phyloP scores from a whole-genome alignment of 2,113 vertebrate species.

The Indri indri region DNA sequence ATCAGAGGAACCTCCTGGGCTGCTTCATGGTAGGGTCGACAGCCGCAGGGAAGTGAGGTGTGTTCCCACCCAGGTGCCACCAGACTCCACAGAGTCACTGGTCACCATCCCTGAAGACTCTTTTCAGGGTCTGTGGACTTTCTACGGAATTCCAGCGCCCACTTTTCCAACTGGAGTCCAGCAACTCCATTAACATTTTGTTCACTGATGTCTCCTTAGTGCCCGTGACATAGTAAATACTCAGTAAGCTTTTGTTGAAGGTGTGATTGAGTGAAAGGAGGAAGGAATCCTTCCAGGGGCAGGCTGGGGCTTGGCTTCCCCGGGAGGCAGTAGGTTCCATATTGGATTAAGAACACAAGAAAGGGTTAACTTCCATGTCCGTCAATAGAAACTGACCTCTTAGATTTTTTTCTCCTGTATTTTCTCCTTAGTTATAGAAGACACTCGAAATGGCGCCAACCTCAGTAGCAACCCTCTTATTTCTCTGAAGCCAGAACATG shows the following conservation, averaged over 20 bases:
- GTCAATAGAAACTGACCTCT: neutral
- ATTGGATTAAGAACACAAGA: neutral
- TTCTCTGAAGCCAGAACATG: neutral
- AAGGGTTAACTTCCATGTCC: neutral
- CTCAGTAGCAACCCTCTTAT: neutral
- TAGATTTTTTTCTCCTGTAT: neutral
- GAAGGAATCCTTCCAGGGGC: neutral
- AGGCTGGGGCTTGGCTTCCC: neutral
- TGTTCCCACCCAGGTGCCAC: neutral
- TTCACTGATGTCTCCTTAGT: neutral
- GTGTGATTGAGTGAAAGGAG: accelerated
- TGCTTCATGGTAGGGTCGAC: accelerated
- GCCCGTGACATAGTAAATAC: neutral
- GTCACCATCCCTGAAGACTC: no score
- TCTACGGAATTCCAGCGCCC: neutral
- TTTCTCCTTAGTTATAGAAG: neutral
- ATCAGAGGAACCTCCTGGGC: no score
- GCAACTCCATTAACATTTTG: neutral
- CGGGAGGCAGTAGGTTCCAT: neutral
- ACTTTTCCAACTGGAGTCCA: neutral
- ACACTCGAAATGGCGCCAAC: neutral
- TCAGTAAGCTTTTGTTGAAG: neutral
- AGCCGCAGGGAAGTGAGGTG: neutral
- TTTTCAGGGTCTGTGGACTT: neutral
- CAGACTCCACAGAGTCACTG: accelerated